Evolutionary conservation across 2,113 vertebrate genomes (phyloP).

Genomic region (Dicentrarchus labrax): DNA sequence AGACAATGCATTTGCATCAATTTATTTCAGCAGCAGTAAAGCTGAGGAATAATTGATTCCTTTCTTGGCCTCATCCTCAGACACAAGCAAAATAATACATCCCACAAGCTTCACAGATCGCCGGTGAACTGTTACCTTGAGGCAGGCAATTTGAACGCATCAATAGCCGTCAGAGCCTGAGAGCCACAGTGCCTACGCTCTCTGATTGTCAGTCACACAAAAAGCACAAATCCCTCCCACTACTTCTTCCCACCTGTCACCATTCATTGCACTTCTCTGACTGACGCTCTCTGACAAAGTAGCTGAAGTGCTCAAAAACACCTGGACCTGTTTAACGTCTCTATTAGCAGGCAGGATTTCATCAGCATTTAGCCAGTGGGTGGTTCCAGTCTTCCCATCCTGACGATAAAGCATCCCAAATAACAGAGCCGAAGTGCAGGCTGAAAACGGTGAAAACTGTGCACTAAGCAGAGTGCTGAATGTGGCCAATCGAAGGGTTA

Average conservation of each 20-base stretch:
- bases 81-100: constrained; percentile 27
- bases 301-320: constrained; percentile 20
- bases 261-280: constrained; percentile 28
- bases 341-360: constrained; percentile 33
- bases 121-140: constrained; percentile 51
- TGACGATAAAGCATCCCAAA: constrained; percentile 52
- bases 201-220: constrained; percentile 48
- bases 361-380: constrained; percentile 41
- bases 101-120: constrained; percentile 23
- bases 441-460: constrained; percentile 39
- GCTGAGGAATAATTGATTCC: constrained; percentile 52
- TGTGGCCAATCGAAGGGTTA: constrained; percentile 69
- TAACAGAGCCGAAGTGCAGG: constrained; percentile 25
- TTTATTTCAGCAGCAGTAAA: constrained; percentile 47
- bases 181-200: constrained; percentile 22
- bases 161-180: constrained; percentile 42
- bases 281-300: constrained; percentile 32
- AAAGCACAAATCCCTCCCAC: constrained; percentile 42
- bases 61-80: constrained; percentile 23
- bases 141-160: constrained; percentile 65
- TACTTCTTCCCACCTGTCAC: constrained; percentile 25
- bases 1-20: constrained; percentile 38
- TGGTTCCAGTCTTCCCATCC: constrained; percentile 44
- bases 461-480: constrained; percentile 62
- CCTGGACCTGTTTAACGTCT: constrained; percentile 17